A percentile compares a stretch with the other conserved stretches of the same genome.
phyloP scores from a whole-genome alignment of 1,140 invertebrate species.

The Laupala kohalensis region DNA sequence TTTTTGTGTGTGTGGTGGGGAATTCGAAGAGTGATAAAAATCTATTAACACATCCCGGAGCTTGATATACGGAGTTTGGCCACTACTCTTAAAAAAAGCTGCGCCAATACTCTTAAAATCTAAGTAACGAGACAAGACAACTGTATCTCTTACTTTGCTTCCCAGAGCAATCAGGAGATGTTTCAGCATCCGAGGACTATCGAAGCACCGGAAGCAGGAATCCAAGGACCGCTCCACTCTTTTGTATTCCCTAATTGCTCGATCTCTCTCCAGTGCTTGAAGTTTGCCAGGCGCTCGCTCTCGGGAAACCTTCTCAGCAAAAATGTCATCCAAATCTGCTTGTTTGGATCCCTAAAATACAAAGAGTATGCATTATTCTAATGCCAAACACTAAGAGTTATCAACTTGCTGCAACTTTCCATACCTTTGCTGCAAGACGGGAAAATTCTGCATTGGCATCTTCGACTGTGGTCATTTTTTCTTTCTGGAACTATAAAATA shows the following conservation, averaged over 20 bases:
- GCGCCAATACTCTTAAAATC: no score
- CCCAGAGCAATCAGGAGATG: slow-evolving; percentile 77
- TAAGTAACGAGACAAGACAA: neutral
- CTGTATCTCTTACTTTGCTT: slow-evolving; percentile 39
- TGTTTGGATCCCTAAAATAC: neutral
- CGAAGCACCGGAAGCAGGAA: slow-evolving; percentile 70
- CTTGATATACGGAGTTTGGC: no score
- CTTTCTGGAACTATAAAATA: slow-evolving; percentile 64
- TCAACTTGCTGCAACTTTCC: neutral
- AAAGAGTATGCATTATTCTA: neutral
- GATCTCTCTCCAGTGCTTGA: slow-evolving; percentile 44
- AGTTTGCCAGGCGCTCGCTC: slow-evolving; percentile 45
- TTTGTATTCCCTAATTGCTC: slow-evolving; percentile 60
- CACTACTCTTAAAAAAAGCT: no score
- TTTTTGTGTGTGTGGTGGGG: no score
- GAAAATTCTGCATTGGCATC: slow-evolving; percentile 73
- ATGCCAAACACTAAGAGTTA: neutral
- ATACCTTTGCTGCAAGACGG: slow-evolving; percentile 52
- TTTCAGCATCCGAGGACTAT: slow-evolving; percentile 65
- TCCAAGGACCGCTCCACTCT: slow-evolving; percentile 55
- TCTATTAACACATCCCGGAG: no score
- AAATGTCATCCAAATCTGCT: slow-evolving; percentile 71
- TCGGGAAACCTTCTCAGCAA: slow-evolving; percentile 55
- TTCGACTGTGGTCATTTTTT: slow-evolving; percentile 68
- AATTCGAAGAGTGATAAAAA: no score